Percentiles rank a stretch among this genome's conserved stretches.
Conservation (phyloP, 1,140 invertebrate species). For the Drosophila sulfurigaster region DNA sequence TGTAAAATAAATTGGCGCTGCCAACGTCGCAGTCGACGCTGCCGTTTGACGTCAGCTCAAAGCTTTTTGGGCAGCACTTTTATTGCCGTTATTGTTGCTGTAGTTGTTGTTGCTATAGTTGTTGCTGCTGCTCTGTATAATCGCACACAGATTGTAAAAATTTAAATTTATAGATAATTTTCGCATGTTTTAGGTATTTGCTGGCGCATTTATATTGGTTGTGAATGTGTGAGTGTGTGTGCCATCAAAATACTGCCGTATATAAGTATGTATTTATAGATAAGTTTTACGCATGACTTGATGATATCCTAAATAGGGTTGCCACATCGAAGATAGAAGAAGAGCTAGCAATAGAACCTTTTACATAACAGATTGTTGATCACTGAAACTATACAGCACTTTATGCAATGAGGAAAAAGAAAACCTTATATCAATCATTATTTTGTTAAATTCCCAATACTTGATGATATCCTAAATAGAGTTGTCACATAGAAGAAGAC, state of each 20-base stretch:
- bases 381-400: background rate
- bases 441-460: slow-evolving; percentile 10
- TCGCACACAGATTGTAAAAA: slow-evolving; percentile 81
- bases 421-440: no score
- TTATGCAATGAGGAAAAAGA: background rate
- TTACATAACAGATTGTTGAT: slow-evolving; percentile 22
- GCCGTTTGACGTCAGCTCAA: slow-evolving; percentile 77
- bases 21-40: slow-evolving; percentile 41
- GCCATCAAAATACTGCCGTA: slow-evolving; percentile 42
- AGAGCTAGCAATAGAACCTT: slow-evolving; percentile 8
- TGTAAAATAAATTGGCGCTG: slow-evolving; percentile 82
- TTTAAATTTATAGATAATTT: slow-evolving; percentile 84
- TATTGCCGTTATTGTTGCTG: slow-evolving; percentile 52
- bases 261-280: slow-evolving; percentile 64
- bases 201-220: slow-evolving; percentile 14
- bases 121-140: slow-evolving; percentile 58
- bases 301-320: slow-evolving; percentile 65
- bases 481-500: slow-evolving; percentile 14
- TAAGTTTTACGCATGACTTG: slow-evolving; percentile 79
- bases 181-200: slow-evolving; percentile 77
- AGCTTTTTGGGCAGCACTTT: slow-evolving; percentile 74
- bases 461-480: slow-evolving; percentile 68
- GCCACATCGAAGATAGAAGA: slow-evolving; percentile 11
- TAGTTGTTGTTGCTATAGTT: slow-evolving; percentile 49
- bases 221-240: slow-evolving; percentile 39